phyloP scores from a whole-genome alignment of 2,888 invertebrate genomes.

The Aphidoletes aphidimyza region DNA sequence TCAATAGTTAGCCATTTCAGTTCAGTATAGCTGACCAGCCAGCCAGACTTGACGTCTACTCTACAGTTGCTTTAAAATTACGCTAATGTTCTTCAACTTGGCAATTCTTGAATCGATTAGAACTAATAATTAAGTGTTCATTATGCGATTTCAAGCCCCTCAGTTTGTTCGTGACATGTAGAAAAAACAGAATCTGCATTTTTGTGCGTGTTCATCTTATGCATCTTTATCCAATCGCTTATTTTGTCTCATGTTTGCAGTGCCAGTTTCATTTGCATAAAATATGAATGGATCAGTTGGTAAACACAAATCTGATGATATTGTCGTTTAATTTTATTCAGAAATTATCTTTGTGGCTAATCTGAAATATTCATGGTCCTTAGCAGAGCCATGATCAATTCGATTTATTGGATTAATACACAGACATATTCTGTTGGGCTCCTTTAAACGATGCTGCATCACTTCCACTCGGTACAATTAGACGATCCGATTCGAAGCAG shows the following conservation, averaged over 20 bases:
- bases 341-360: slow-evolving; percentile 18
- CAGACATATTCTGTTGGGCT: background rate
- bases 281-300: slow-evolving; percentile 19
- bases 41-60: too few relatives aligned
- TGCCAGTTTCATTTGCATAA: slow-evolving; percentile 24
- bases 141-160: background rate
- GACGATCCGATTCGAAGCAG: too few relatives aligned
- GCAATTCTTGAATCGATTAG: background rate
- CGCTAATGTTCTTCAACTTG: background rate
- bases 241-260: background rate
- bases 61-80: too few relatives aligned
- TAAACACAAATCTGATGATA: slow-evolving; percentile 28
- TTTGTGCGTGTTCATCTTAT: background rate
- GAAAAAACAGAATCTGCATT: background rate
- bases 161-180: too few relatives aligned
- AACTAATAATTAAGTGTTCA: slow-evolving; percentile 29
- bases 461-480: background rate
- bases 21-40: too few relatives aligned
- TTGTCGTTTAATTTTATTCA: slow-evolving; percentile 39
- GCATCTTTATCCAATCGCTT: background rate
- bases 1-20: too few relatives aligned
- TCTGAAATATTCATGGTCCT: background rate
- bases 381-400: background rate
- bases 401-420: background rate
- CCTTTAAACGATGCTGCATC: background rate